Conservation (phyloP, 2,797 vertebrate genomes). For the Thaleichthys pacificus region DNA sequence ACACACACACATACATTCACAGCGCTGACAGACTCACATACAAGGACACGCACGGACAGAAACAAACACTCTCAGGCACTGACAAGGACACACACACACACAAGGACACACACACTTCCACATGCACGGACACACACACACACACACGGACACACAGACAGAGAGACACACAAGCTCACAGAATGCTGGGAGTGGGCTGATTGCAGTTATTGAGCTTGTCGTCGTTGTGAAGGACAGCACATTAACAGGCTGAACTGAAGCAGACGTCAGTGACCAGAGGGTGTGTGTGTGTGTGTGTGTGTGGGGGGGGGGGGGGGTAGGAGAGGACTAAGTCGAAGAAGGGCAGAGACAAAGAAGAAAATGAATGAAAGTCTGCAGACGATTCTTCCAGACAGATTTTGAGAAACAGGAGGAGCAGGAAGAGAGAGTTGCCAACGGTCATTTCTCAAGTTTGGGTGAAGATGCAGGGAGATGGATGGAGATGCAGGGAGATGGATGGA, state of each 20-base stretch:
- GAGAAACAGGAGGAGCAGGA: not conserved
- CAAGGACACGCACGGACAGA: constrained; percentile 15
- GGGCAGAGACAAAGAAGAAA: not conserved
- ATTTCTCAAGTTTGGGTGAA: not conserved
- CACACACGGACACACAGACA: constrained; percentile 1
- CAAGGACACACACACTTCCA: no score
- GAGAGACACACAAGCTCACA: not conserved
- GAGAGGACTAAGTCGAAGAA: not conserved
- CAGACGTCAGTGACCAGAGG: constrained; percentile 56
- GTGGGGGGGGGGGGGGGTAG: not conserved
- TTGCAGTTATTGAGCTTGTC: constrained; percentile 59
- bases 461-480: no score
- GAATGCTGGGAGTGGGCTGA: constrained; percentile 54
- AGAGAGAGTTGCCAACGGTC: not conserved
- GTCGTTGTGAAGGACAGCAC: constrained; percentile 58
- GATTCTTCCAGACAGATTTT: no score
- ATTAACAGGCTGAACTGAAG: constrained; percentile 50
- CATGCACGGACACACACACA: not conserved
- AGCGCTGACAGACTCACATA: not conserved
- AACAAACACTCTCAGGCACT: not conserved
- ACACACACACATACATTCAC: constrained; percentile 7
- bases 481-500: no score
- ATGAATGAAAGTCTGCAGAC: not conserved
- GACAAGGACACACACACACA: no score
- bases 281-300: not conserved